Percentiles rank a stretch among this genome's conserved stretches.
phyloP scores from a whole-genome alignment of 92 coral and sea anemone species.

The Palythoa grandiflora region DNA sequence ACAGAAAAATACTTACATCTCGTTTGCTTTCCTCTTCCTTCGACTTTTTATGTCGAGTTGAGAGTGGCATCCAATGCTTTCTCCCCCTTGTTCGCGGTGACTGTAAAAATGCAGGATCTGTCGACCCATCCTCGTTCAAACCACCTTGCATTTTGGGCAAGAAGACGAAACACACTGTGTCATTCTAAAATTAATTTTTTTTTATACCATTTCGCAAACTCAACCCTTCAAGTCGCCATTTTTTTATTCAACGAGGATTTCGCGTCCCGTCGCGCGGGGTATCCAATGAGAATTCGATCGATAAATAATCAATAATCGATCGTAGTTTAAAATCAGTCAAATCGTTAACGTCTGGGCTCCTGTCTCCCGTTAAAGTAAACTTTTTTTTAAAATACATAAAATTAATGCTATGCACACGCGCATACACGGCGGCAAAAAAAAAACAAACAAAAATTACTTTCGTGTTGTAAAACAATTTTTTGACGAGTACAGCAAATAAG shows the following conservation, averaged over 20 bases:
- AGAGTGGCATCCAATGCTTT: conserved; percentile 38
- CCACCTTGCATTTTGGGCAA: conserved; percentile 26
- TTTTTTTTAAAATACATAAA: no score
- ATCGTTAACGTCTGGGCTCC: no score
- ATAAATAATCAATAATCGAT: conserved; percentile 30
- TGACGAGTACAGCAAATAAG: no score
- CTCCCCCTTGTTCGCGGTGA: conserved; percentile 35
- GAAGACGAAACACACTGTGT: not conserved
- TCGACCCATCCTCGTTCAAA: conserved; percentile 8
- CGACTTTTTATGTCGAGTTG: conserved; percentile 40
- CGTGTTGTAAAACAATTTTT: no score
- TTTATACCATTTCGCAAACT: not conserved
- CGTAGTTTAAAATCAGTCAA: not conserved
- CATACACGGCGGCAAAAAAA: no score
- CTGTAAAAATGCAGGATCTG: conserved; percentile 10
- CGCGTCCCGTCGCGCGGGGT: conserved; percentile 40
- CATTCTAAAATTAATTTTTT: conserved; percentile 29
- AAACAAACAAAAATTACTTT: no score
- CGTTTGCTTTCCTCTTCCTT: conserved; percentile 43
- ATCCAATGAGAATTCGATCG: conserved; percentile 39
- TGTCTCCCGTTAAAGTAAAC: no score
- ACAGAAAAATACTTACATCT: conserved; percentile 31
- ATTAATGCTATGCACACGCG: no score
- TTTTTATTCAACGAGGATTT: not conserved
- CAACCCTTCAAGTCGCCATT: conserved; percentile 31